Evolutionary conservation across 2,797 vertebrate species (phyloP), one percentile per base, ranked within the genome.

Genomic region (Vireo griseus): DNA sequence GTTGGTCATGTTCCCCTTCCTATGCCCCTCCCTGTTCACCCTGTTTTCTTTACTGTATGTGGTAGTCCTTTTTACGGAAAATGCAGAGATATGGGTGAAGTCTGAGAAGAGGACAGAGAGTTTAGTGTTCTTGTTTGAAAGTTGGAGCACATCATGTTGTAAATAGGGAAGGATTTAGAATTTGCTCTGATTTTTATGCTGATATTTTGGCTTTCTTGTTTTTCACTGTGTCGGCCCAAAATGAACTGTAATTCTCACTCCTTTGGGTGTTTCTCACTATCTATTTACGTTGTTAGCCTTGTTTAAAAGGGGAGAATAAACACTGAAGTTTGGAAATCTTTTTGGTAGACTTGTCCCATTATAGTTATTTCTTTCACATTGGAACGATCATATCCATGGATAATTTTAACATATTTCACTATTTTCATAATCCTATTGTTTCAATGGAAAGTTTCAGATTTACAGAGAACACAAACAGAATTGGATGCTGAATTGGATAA

Each of bases 181-280:
- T 61, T 78, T 42, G 50, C 25, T 88, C 45, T 90, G 51, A 54
- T 50, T 94, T 76, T 88, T 89, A 71, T 21, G 58, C 31, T 35
- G 63, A 31, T 72, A 57, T 52, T 73, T 47, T 76, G 54, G 16
- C 25, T 76, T 90, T 62, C 48, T 91, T 80, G 51, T 77, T 95
- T 92, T 86, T 94, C 50, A 73, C 20, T 76, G 59, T 14, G 74
- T 87, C 75, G 69, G 50, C 91, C 81, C 71, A 18, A 80, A 95
- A 79, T 80, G 65, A 81, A n/a, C 18, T 93, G 65, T 74, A 94
- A 90, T 94, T 89, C 61, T 87, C 13, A 58, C 47, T 87, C 44
- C 58, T 83, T 6, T 47, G 39, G 25, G 42, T 51, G 40, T 93
- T 96, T 73, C n/a, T 79, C 44, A 10, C 28, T 92, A 48, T 88